Evolutionary conservation across 2,888 invertebrate genomes (phyloP), one percentile per base, ranked within the genome.

Genomic region (Timandra comae): DNA sequence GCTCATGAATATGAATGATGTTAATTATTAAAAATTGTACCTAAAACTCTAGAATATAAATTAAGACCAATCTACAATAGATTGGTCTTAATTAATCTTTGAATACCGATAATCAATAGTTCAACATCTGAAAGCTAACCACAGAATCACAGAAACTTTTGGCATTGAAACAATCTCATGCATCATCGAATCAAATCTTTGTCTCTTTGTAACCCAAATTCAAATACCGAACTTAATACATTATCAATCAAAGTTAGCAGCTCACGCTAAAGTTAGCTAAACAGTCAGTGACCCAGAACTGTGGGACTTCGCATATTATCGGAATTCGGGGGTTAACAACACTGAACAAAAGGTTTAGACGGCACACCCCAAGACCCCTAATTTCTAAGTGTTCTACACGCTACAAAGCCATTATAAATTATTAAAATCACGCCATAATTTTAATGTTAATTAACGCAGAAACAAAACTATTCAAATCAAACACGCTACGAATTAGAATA

Each of bases 301-400:
- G 42, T 5, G 16, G 16, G 38, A 41, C 42, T 49, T 33, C 29
- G 40, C 31, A 35, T 40, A 43, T 44, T 55, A 54, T 49, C 42
- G 40, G 48, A 45, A 45, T 46, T 48, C 38, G 34, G 44, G 43
- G 54, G 46, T 55, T 50, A 51, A 54, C 30, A 55, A 43, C 53
- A 51, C 38, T 30, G 34, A 41, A 55, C 56, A 55, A 61, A 51
- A 45, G 53, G 48, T 45, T 38, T 22, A 19, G 21, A 22, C 33
- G 30, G 31, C 29, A 25, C 27, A 26, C 35, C 28, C 21, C 13
- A 21, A 28, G 20, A 20, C 30, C 4, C 29, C 31, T 33, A 33
- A 38, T 33, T 45, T 41, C 23, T 35, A 5, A 24, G 7, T 3
- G 9, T 32, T 35, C 31, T 35, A 24, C 42, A 43, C 38, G 38